These are phyloP conservation scores for Gallinago paraguaiae DNA, from an alignment of 2,113 vertebrate genomes.

Conservation along the genomic window DNA sequence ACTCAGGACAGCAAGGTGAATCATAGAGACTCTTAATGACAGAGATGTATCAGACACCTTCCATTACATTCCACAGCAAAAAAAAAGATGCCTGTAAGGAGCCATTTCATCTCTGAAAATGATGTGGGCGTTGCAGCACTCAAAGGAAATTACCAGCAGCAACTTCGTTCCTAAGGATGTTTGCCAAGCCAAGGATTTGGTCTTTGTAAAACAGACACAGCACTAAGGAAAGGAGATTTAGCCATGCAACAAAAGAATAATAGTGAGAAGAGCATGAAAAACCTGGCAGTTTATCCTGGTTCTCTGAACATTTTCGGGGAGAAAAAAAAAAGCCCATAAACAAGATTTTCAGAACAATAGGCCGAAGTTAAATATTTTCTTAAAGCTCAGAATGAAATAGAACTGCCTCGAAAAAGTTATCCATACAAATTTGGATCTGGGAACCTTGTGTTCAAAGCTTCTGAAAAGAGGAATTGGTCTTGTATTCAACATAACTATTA, in stretches of 20 bases:
- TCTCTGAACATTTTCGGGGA: background rate
- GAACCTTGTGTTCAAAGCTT: background rate
- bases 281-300: background rate
- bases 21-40: background rate
- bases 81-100: background rate
- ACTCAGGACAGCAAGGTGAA: background rate
- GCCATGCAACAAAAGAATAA: background rate
- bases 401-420: background rate
- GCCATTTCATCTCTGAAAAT: background rate
- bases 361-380: background rate
- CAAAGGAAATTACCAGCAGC: background rate
- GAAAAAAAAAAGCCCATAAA: background rate
- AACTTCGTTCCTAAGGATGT: background rate
- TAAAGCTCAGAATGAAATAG: background rate
- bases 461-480: background rate
- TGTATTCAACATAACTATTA: background rate
- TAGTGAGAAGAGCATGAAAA: background rate
- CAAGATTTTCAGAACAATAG: background rate
- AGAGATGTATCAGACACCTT: background rate
- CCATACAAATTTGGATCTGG: background rate
- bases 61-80: background rate
- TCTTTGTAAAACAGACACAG: background rate
- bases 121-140: background rate
- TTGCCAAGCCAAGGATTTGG: background rate
- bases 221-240: background rate